Evolutionary conservation across 2,888 invertebrate species (phyloP), one percentile per base, ranked within the genome.

Genomic region (Xestia ashworthii): DNA sequence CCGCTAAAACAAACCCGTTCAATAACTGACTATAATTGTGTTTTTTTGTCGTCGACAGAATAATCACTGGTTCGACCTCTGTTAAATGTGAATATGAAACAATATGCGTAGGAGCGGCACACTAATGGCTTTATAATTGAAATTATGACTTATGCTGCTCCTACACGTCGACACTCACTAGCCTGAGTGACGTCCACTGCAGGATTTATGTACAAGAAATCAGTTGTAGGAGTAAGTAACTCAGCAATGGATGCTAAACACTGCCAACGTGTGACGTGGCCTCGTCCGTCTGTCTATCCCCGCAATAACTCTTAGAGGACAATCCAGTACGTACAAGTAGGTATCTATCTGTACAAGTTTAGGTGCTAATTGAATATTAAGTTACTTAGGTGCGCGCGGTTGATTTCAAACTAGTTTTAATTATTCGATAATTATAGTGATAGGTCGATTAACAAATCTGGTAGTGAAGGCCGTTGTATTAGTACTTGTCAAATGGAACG

Each of bases 41-140:
- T 91, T 93, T 91, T n/a, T 93, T 92, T 92, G 85, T 84, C 79
- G 89, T 86, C 80, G 85, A 88, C 90, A 86, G 86, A 86, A 89
- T 90, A 90, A 93, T 93, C 89, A 92, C 86, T 86, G 88, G 84
- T 88, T 89, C 89, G 93, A 92, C 93, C 93, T 92, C 88, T 90
- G 90, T 89, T 90, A 88, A 92, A 92, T 89, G 90, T 88, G 89
- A 90, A 90, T 90, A 89, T 89, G 90, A 90, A 92, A 91, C 90
- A 90, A 90, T 88, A 89, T 87, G 91, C 89, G 92, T 92, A 91
- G 91, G 92, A 90, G 91, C 87, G 71, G 77, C 77, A 80, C 74
- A 79, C 90, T 94, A 94, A 95, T 95, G 94, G 90, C 86, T 92
- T 94, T 94, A 92, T 95, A 95, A 95, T 95, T 93, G 92, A 92